phyloP scores from a whole-genome alignment of 2,113 vertebrate species.

The Shinisaurus crocodilurus region DNA sequence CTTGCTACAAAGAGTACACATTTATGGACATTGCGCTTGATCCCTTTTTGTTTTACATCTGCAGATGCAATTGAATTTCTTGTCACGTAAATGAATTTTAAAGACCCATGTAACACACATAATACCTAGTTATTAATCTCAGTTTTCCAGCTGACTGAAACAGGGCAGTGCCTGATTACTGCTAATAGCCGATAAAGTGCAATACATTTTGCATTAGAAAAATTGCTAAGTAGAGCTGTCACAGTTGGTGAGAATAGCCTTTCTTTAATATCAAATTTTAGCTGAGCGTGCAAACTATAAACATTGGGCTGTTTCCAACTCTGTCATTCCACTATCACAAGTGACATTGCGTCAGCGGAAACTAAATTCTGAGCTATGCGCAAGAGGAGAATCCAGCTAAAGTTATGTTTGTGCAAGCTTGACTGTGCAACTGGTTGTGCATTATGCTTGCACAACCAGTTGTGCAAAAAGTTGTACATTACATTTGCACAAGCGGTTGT shows the following conservation, averaged over 20 bases:
- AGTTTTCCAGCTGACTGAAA: constrained; percentile 8
- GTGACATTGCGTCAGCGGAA: too few species aligned
- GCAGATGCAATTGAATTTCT: neutral
- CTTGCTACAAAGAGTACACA: neutral
- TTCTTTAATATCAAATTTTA: neutral
- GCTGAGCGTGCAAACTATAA: neutral
- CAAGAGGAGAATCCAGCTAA: too few species aligned
- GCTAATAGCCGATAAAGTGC: constrained; percentile 7
- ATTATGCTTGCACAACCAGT: too few species aligned
- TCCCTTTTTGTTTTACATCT: neutral
- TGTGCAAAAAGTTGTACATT: too few species aligned
- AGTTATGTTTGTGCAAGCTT: too few species aligned
- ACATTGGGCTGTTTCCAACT: neutral
- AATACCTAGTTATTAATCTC: constrained; percentile 16
- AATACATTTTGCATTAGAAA: neutral
- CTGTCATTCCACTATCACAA: too few species aligned
- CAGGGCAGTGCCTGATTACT: neutral
- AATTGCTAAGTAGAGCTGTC: neutral
- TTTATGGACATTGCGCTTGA: constrained; percentile 3
- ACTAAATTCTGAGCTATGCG: too few species aligned
- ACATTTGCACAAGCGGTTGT: too few species aligned
- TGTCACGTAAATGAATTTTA: constrained; percentile 14
- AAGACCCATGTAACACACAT: neutral
- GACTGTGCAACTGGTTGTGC: too few species aligned
- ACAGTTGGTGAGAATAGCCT: neutral